Base-by-base conservation (phyloP, 64 coral and sea anemone species). In the Actinia equina region DNA sequence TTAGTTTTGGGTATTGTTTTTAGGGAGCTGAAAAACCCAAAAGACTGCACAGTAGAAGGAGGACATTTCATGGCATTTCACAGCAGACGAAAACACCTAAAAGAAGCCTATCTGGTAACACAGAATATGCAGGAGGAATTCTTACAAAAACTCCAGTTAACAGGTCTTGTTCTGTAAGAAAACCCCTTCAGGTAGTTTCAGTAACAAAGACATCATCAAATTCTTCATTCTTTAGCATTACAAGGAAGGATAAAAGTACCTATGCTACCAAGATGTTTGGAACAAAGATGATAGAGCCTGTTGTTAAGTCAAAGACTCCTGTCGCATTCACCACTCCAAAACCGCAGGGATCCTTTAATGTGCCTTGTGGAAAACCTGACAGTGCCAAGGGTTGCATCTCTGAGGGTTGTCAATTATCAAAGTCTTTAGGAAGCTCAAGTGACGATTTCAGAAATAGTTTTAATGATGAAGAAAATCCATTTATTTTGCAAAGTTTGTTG, bases 131-230 rank as follows among this genome's bases (percentile, higher is more conserved):
- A 11, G 69, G 27, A 74, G 69, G 69, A 74, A 74, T 74, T 74
- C 69, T 74, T 25, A 26, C 69, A 8, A 27, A 74, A 41, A 30
- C 69, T 5, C 69, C 69, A 30, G 69, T n/a, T 14, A 74, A 41
- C 26, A 30, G 13, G 13, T 41, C 69, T 74, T 14, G 14, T 17
- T 49, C 78, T 81, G 78, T 81, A 17, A 49, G 78, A 81, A 81
- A 81, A 81, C 78, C 78, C 6, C 78, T 81, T 7, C 78, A 81
- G 17, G 78, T 81, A 22, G 78, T 81, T 44, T 81, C 78, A 49
- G 78, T 44, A 22, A 22, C 15, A 2, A 81, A 81, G 45, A 22
- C 78, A 7, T n/a, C n/a, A n/a, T 81, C 17, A n/a, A 22, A 81
- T 81, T 81, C 2, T 30, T 13, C 69, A 74, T 41, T 74, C 25